A percentile compares a stretch with the other conserved stretches of the same genome.
These are phyloP conservation scores for Digitonthophagus gazella DNA, from an alignment of 2,888 invertebrate species.

Conservation along the genomic window DNA sequence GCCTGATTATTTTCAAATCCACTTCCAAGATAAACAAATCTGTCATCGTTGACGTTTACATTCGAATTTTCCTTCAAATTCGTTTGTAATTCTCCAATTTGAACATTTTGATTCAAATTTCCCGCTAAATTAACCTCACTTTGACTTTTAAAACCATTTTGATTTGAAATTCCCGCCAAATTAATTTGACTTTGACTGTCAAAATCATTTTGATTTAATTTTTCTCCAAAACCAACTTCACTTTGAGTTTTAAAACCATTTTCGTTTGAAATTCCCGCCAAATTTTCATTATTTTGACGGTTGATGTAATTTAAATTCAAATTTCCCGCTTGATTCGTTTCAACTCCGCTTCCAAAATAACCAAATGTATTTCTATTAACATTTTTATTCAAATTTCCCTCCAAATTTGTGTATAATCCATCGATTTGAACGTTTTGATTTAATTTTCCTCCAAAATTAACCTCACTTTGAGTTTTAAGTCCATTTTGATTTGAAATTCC, in stretches of 20 bases:
- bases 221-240: too few species aligned
- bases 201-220: too few species aligned
- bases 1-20: too few species aligned
- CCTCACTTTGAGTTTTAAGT: too few species aligned
- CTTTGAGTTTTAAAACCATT: background rate
- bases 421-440: background rate
- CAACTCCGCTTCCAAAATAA: too few species aligned
- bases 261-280: background rate
- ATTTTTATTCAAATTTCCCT: background rate
- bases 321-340: too few species aligned
- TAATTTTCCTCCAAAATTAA: too few species aligned
- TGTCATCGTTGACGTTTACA: background rate
- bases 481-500: background rate
- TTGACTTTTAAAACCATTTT: too few species aligned
- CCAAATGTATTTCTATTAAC: background rate
- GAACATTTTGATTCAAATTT: background rate
- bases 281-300: background rate
- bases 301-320: background rate
- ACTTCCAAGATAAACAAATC: background rate
- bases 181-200: background rate
- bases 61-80: background rate
- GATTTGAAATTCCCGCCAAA: background rate
- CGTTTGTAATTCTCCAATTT: background rate
- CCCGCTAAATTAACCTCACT: too few species aligned
- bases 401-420: background rate